Percentiles rank a stretch among this genome's conserved stretches.
Conservation (phyloP, 1,140 invertebrate species). For the Apolygus lucorum region DNA sequence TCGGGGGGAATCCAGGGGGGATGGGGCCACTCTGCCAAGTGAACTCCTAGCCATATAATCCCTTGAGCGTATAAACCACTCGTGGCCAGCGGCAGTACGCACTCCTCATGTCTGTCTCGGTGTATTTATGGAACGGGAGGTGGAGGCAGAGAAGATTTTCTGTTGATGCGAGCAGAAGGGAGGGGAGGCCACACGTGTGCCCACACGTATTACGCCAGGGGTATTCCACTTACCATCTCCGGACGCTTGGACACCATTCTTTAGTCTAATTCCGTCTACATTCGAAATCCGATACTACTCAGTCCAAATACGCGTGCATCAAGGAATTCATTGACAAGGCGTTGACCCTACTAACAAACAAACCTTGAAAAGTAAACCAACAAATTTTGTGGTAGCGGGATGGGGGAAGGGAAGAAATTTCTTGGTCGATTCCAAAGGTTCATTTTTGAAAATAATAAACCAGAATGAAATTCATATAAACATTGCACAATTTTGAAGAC, state of each 20-base stretch:
- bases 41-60: neutral
- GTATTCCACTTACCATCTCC: neutral
- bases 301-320: too few species aligned
- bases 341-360: too few species aligned
- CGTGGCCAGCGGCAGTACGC: neutral
- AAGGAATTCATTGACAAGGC: too few species aligned
- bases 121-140: conserved; percentile 1
- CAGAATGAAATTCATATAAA: too few species aligned
- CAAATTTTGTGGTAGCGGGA: too few species aligned
- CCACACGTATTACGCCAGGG: neutral
- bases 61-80: neutral
- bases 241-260: neutral
- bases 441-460: too few species aligned
- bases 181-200: neutral
- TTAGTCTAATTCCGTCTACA: neutral
- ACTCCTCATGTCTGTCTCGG: neutral
- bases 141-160: neutral
- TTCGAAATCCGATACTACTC: neutral
- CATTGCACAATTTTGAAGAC: too few species aligned
- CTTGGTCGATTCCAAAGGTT: too few species aligned
- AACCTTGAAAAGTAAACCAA: too few species aligned
- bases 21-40: neutral
- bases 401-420: too few species aligned
- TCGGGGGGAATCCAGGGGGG: too few species aligned
- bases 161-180: neutral